Evolutionary conservation across 2,797 vertebrate species (phyloP), one percentile per base, ranked within the genome.

Genomic region (Spheniscus humboldti): DNA sequence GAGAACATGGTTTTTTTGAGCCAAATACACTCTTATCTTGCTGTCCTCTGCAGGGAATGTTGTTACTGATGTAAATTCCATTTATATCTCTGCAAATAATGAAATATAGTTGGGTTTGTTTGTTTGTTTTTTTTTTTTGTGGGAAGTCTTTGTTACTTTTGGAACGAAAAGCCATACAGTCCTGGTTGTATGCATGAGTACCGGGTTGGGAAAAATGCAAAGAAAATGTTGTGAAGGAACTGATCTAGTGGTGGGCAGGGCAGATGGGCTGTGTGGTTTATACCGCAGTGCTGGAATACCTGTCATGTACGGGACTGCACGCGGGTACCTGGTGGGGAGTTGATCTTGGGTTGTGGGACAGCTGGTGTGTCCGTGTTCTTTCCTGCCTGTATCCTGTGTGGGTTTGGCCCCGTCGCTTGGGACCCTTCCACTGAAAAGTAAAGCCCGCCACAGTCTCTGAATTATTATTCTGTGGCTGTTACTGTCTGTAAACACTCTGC

Each of bases 271-370:
- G 20, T 18, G 73, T 48, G 31, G 3, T 64, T 88, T 19, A 0
- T 55, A 3, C 35, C 24, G 4, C 18, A 5, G 22, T 18, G 31
- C 72, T 71, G 69, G 47, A 33, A 25, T 43, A 12, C 4, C 27
- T 64, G 4, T 24, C 1, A 0, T 48, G 57, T 18, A 3, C 1
- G 8, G 9, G 24, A 8, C 28, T 33, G 55, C 12, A 25, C 0
- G 6, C 3, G 8, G 20, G 5, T 19, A 1, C 1, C 3, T 39
- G 39, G 19, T 1, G 3, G 50, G 67, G 35, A 33, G 14, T 30
- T n/a, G n/a, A 31, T 67, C 35, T n/a, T 31, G 72, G 67, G 35
- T 57, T 62, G 17, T 41, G 66, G 62, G 17, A 13, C 18, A 24
- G 28, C 19, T 73, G 75, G 7, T 68, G n/a, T 31, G 28, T 53